These are phyloP conservation scores for Chaetura pelagica DNA, from an alignment of 2,113 vertebrate genomes.

Conservation along the genomic window DNA sequence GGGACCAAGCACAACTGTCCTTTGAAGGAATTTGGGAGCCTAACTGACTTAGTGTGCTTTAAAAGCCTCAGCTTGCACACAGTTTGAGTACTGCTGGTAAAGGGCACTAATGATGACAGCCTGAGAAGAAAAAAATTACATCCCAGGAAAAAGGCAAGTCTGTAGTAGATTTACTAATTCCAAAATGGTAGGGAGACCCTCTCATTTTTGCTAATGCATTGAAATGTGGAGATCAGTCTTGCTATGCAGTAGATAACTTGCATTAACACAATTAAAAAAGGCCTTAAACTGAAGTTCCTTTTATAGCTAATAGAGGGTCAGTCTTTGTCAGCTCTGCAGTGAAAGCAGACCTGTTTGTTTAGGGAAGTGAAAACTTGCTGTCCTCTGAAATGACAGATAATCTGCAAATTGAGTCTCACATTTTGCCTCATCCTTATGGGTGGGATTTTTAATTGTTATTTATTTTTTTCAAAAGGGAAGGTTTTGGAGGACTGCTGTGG, in stretches of 20 bases:
- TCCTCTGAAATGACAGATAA: not conserved
- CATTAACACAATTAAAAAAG: conserved; percentile 42
- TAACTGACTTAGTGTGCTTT: not conserved
- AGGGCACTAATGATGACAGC: not conserved
- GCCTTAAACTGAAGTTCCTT: conserved; percentile 2
- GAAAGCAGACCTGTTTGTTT: not conserved
- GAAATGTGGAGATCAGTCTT: conserved; percentile 31
- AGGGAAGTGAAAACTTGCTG: not conserved
- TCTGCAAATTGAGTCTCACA: not conserved
- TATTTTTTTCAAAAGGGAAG: not conserved
- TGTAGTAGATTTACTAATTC: not conserved
- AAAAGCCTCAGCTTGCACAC: not conserved
- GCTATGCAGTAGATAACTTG: not conserved
- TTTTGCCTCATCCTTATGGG: not conserved
- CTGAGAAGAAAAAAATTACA: conserved; percentile 6
- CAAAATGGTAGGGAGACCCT: not conserved
- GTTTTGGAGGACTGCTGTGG: not conserved
- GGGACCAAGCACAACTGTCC: not conserved
- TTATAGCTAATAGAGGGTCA: conserved; percentile 5
- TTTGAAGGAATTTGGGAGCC: conserved; percentile 7
- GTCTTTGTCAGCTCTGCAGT: conserved; percentile 10
- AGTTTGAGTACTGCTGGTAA: conserved; percentile 6
- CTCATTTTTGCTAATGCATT: not conserved
- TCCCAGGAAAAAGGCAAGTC: not conserved
- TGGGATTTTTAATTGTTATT: not conserved